Evolutionary conservation across 2,888 invertebrate genomes (phyloP), one percentile per base, ranked within the genome.

Genomic region (Eupithecia insigniata): DNA sequence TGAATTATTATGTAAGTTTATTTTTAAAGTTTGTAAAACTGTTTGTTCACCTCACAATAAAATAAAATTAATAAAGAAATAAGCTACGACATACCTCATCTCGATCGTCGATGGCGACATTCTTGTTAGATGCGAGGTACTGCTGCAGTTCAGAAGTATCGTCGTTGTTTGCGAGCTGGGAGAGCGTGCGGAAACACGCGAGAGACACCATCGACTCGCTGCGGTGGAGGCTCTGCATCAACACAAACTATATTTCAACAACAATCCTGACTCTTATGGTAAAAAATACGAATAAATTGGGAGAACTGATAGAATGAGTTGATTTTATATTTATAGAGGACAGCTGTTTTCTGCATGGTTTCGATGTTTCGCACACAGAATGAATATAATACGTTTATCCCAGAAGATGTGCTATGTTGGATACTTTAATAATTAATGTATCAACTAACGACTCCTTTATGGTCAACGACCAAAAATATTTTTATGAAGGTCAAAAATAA

Each of bases 181-280:
- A 95, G 84, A 98, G 95, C 83, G 97, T 96, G 87, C 97, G 96
- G 94, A 97, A 97, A 94, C 97, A 97, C 85, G 94, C 93, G 89
- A 98, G 95, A 81, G 98, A 97, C 95, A 97, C 97, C 98, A 98
- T 98, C 95, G 98, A 98, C 95, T 98, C 98, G 92, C 96, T 96
- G 94, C 97, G 97, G 91, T 97, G 97, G 90, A 98, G 96, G 93
- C 97, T 97, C 98, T 98, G 94, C 70, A 88, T 87, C 36, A 64
- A 34, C 87, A 84, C 72, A 74, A 77, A 67, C 61, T 10, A 62
- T n/a, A n/a, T 32, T 16, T 34, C 32, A 61, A 18, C 32, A 22
- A 51, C 26, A 22, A 8, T 61, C 7, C 26, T 39, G 22, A 16
- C n/a, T 14, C 46, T 22, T 51, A 22, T 16, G 34, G 32, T 30